These are phyloP conservation scores for Dorcus hopei DNA, from an alignment of 2,888 invertebrate genomes.

Conservation along the genomic window DNA sequence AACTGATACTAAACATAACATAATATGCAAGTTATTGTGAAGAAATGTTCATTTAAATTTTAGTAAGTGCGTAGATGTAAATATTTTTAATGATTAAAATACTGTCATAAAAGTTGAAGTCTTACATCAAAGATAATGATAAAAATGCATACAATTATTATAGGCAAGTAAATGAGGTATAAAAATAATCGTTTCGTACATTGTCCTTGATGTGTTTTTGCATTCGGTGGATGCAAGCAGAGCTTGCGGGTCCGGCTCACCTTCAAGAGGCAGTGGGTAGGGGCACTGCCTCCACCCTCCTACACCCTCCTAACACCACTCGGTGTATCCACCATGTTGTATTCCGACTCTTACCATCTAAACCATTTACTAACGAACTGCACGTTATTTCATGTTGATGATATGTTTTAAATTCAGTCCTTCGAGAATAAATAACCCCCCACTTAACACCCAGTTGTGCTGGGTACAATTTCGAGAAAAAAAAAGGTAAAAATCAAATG, in stretches of 20 bases:
- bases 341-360: background rate
- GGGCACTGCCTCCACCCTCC: background rate
- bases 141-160: background rate
- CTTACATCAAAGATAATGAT: background rate
- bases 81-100: too few species aligned
- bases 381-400: constrained; percentile 1
- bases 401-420: background rate
- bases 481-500: background rate
- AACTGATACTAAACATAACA: too few species aligned
- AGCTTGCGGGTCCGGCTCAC: constrained; percentile 9
- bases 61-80: background rate
- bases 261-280: constrained; percentile 6
- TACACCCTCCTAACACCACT: constrained; percentile 3
- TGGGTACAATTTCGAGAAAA: background rate
- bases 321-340: background rate
- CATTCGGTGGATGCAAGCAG: constrained; percentile 6
- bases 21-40: too few species aligned
- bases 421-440: background rate
- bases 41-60: background rate
- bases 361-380: constrained; percentile 2
- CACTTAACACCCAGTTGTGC: background rate
- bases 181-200: constrained; percentile 10
- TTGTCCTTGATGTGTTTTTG: constrained; percentile 10
- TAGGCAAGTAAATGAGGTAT: constrained; percentile 1
- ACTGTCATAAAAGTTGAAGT: too few species aligned